Evolutionary conservation across 2,797 vertebrate genomes (phyloP).

Genomic region (Gymnothorax reevesii): DNA sequence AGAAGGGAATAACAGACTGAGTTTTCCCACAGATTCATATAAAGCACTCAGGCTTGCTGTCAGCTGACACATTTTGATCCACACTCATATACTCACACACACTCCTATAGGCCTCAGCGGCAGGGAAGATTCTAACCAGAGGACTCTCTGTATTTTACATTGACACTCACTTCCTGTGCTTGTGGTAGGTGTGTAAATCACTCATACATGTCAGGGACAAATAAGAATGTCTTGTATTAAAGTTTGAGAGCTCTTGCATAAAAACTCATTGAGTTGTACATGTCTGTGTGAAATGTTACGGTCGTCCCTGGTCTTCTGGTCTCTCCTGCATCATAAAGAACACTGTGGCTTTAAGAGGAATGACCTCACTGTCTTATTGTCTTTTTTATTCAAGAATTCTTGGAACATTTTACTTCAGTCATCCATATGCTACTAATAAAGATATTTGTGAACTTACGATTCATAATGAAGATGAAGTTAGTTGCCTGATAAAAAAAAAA

Average conservation of each 20-base stretch:
- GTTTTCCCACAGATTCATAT: too few relatives aligned
- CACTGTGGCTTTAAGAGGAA: background rate
- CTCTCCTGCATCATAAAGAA: background rate
- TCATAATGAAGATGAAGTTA: background rate
- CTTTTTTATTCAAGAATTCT: background rate
- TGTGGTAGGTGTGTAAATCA: too few relatives aligned
- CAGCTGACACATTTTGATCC: too few relatives aligned
- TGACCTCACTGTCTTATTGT: conserved; percentile 11
- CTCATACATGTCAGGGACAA: too few relatives aligned
- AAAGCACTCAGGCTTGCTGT: too few relatives aligned
- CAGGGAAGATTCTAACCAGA: too few relatives aligned
- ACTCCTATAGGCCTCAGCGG: too few relatives aligned
- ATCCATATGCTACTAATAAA: conserved; percentile 13
- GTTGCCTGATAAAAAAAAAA: background rate
- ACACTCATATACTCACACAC: too few relatives aligned
- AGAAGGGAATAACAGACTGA: too few relatives aligned
- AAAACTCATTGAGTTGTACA: background rate
- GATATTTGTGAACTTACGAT: conserved; percentile 3
- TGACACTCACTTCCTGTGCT: too few relatives aligned
- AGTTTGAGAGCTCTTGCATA: background rate
- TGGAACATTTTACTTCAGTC: background rate
- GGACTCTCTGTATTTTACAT: too few relatives aligned
- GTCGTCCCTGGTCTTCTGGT: background rate
- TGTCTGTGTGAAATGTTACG: background rate
- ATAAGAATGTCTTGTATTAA: too few relatives aligned